phyloP scores from a whole-genome alignment of 2,797 vertebrate genomes.

The Petrocephalus schoutedeni region DNA sequence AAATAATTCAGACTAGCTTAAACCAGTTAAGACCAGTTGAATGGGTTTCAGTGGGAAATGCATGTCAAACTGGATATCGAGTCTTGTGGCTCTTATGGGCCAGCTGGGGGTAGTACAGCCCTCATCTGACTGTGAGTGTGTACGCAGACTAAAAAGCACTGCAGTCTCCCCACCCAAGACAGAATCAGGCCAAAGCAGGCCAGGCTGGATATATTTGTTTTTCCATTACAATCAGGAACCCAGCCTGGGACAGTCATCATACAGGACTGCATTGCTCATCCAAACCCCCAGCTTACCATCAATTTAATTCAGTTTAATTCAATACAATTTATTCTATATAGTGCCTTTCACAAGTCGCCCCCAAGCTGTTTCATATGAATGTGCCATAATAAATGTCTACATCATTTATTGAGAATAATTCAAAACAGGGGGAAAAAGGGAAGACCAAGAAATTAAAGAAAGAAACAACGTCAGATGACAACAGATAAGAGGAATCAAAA shows the following conservation, averaged over 20 bases:
- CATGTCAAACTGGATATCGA: neutral
- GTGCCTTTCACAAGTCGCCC: neutral
- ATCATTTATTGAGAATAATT: neutral
- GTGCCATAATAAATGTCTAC: neutral
- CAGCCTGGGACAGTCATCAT: neutral
- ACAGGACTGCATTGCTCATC: neutral
- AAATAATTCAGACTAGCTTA: neutral
- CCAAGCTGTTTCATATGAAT: neutral
- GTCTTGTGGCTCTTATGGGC: neutral
- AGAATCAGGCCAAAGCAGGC: slow-evolving; percentile 2
- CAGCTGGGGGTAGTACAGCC: neutral
- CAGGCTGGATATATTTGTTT: neutral
- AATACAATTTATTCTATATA: neutral
- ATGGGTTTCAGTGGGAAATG: neutral
- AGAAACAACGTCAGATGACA: neutral
- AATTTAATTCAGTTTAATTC: neutral
- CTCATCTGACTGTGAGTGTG: neutral
- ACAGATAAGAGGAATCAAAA: neutral
- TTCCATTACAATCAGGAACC: neutral
- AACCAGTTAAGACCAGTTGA: neutral
- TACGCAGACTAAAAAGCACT: neutral
- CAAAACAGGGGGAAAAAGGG: neutral
- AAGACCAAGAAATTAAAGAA: neutral
- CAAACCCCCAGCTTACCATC: neutral
- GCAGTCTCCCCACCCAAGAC: neutral